phyloP scores from a whole-genome alignment of 2,797 vertebrate species.

The Coluber constrictor region DNA sequence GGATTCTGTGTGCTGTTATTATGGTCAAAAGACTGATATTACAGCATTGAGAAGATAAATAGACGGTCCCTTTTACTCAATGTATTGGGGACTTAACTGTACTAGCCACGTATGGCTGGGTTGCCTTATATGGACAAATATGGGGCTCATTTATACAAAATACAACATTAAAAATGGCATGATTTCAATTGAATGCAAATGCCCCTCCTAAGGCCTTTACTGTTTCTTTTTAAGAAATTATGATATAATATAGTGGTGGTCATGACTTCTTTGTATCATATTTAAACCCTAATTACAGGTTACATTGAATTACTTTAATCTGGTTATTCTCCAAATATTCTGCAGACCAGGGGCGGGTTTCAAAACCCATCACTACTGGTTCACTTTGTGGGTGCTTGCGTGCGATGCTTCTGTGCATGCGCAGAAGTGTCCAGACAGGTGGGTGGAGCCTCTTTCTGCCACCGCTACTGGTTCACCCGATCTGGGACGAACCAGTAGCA shows the following conservation, averaged over 20 bases:
- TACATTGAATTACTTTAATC: background rate
- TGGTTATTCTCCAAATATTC: background rate
- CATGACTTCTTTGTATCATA: background rate
- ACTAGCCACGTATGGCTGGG: background rate
- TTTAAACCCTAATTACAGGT: background rate
- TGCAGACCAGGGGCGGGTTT: background rate
- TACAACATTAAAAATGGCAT: background rate
- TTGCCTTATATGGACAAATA: background rate
- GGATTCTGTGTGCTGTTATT: background rate
- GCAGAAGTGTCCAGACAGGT: too few relatives aligned
- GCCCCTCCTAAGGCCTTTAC: background rate
- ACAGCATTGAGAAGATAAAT: background rate
- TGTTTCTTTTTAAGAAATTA: background rate
- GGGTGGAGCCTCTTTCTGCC: too few relatives aligned
- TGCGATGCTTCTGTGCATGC: too few relatives aligned
- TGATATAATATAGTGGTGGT: background rate
- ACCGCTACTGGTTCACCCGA: too few relatives aligned
- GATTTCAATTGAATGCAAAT: background rate
- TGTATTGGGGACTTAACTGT: background rate
- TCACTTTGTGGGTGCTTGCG: too few relatives aligned
- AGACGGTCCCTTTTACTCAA: background rate
- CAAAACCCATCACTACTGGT: too few relatives aligned
- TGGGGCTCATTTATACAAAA: background rate
- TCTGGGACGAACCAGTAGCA: too few relatives aligned
- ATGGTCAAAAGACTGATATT: background rate